Conservation (phyloP, 2,113 vertebrate species). For the Balaenoptera acutorostrata region DNA sequence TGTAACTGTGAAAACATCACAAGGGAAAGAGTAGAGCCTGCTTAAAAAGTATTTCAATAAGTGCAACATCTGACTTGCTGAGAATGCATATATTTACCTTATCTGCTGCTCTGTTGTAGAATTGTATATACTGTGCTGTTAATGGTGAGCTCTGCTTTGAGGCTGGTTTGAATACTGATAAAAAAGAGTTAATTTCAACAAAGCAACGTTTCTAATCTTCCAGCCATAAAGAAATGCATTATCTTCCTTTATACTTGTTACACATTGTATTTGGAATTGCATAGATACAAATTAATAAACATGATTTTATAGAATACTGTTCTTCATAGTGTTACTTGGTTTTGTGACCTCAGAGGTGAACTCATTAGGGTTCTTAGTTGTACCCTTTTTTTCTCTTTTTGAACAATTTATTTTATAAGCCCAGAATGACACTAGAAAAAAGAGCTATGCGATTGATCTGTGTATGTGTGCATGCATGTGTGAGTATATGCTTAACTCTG, state of each 20-base stretch:
- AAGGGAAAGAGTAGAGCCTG: not conserved
- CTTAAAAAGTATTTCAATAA: not conserved
- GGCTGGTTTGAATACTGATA: not conserved
- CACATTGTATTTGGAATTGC: not conserved
- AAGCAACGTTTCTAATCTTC: not conserved
- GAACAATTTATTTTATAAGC: not conserved
- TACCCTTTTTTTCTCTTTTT: not conserved
- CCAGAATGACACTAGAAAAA: not conserved
- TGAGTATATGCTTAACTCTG: not conserved
- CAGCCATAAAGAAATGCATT: not conserved
- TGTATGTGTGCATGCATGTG: not conserved
- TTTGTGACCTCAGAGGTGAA: not conserved
- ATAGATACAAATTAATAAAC: not conserved
- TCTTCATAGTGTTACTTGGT: not conserved
- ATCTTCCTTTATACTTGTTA: not conserved
- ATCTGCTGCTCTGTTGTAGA: not conserved
- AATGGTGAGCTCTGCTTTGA: not conserved
- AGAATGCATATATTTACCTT: not conserved
- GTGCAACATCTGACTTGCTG: not conserved
- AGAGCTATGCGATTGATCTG: not conserved
- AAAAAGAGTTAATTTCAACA: not conserved
- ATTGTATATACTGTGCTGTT: not conserved
- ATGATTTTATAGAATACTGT: not conserved
- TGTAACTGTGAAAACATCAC: not conserved
- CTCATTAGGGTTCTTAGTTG: not conserved